A percentile compares a stretch with the other conserved stretches of the same genome.
These are phyloP conservation scores for Hecatera dysodea DNA, from an alignment of 2,888 invertebrate species.

Conservation along the genomic window DNA sequence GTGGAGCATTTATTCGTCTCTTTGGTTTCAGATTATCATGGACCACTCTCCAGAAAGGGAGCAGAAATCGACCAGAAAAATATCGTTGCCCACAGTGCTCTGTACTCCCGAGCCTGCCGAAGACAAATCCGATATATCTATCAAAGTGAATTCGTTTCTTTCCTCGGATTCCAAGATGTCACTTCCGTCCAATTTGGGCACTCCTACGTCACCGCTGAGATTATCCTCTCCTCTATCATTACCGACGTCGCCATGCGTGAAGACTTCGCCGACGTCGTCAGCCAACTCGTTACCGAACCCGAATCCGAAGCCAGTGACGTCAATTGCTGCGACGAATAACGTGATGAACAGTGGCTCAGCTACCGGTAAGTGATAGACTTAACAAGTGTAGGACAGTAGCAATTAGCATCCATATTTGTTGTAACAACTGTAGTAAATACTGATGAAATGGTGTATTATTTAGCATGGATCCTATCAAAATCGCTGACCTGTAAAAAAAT, in stretches of 20 bases:
- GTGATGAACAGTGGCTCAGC: constrained; percentile 81
- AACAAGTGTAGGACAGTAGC: background rate
- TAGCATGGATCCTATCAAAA: background rate
- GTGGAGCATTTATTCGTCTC: constrained; percentile 30
- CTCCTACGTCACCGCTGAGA: constrained; percentile 83
- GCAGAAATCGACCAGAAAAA: constrained; percentile 72
- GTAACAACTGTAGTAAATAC: background rate
- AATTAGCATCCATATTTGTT: no score
- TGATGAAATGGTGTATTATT: background rate
- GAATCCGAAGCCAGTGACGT: constrained; percentile 60
- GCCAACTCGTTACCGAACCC: constrained; percentile 76
- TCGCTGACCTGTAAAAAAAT: no score
- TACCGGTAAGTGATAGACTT: constrained; percentile 80
- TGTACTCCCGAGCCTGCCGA: constrained; percentile 78
- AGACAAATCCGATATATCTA: constrained; percentile 68
- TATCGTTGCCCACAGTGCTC: constrained; percentile 84
- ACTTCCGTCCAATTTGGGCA: constrained; percentile 83
- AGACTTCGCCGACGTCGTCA: constrained; percentile 74
- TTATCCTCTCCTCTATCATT: constrained; percentile 84
- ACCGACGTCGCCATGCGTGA: constrained; percentile 82
- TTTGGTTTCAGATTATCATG: constrained; percentile 81
- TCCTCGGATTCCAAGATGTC: constrained; percentile 85
- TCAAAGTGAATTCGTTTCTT: constrained; percentile 73
- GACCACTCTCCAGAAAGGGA: constrained; percentile 77
- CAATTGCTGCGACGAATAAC: constrained; percentile 68